Percentiles rank a stretch among this genome's conserved stretches.
Conservation (phyloP, 2,113 vertebrate species). For the Epinephelus moara region DNA sequence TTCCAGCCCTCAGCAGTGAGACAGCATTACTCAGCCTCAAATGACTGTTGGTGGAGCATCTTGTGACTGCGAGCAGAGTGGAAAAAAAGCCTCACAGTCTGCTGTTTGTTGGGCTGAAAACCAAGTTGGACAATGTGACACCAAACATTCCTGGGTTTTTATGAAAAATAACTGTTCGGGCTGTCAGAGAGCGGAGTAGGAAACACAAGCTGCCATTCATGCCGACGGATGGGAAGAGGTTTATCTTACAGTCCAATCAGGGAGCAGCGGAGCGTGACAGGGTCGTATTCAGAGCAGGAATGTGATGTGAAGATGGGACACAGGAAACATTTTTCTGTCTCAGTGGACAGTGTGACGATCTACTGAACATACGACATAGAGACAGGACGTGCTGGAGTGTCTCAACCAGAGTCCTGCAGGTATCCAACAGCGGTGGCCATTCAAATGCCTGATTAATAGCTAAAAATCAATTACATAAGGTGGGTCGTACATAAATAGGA, state of each 20-base stretch:
- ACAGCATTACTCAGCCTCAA: constrained; percentile 70
- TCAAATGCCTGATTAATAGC: neutral
- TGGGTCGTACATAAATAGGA: neutral
- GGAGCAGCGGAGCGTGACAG: constrained; percentile 14
- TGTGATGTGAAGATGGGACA: constrained; percentile 13
- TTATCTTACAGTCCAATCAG: constrained; percentile 46
- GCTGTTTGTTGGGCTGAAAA: constrained; percentile 61
- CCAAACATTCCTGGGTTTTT: constrained; percentile 54
- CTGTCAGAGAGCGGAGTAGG: constrained; percentile 42
- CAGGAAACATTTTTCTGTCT: constrained; percentile 5
- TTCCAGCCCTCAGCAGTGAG: constrained; percentile 31
- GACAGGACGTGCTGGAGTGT: neutral
- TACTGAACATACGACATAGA: neutral
- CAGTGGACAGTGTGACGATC: neutral
- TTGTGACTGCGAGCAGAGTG: constrained; percentile 68
- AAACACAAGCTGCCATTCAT: constrained; percentile 76
- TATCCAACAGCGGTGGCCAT: neutral
- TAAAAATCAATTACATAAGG: neutral
- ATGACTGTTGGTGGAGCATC: constrained; percentile 74
- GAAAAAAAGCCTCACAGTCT: constrained; percentile 68
- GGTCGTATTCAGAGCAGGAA: constrained; percentile 32
- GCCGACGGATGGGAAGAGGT: constrained; percentile 13
- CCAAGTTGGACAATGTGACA: constrained; percentile 64
- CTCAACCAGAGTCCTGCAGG: neutral
- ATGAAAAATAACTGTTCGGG: constrained; percentile 43